Conservation (phyloP, 2,113 vertebrate genomes). For the Oophaga pumilio region DNA sequence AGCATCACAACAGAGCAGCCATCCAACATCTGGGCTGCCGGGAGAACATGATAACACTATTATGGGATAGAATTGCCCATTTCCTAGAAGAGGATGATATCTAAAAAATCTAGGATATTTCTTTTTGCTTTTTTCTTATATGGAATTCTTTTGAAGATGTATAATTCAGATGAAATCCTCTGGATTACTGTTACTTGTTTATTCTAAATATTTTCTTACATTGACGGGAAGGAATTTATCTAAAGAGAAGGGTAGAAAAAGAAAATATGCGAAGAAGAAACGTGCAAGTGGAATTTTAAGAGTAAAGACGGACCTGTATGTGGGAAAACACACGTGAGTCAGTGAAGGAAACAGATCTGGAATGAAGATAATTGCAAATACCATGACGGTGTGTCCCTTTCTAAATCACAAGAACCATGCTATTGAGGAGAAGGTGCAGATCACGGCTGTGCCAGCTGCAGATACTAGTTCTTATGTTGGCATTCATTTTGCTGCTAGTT, state of each 20-base stretch:
- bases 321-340: slow-evolving; percentile 46
- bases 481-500: slow-evolving; percentile 73
- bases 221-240: slow-evolving; percentile 43
- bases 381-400: slow-evolving; percentile 69
- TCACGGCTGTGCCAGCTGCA: slow-evolving; percentile 67
- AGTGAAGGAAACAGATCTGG: slow-evolving; percentile 47
- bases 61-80: background rate
- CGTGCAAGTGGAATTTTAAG: slow-evolving; percentile 32
- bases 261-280: slow-evolving; percentile 36
- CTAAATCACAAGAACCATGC: slow-evolving; percentile 74
- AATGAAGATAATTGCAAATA: slow-evolving; percentile 61
- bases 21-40: slow-evolving; percentile 43
- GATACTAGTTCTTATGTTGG: slow-evolving; percentile 73
- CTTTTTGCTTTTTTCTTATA: background rate
- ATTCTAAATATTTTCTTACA: slow-evolving; percentile 39
- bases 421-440: slow-evolving; percentile 75
- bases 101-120: background rate
- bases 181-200: slow-evolving; percentile 24
- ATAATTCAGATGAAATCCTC: slow-evolving; percentile 23
- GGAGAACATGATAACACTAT: slow-evolving; percentile 10
- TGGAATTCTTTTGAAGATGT: slow-evolving; percentile 23
- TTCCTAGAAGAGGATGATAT: slow-evolving; percentile 5
- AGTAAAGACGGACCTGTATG: slow-evolving; percentile 41
- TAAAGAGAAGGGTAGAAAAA: slow-evolving; percentile 6
- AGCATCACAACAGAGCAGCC: slow-evolving; percentile 62